phyloP scores from a whole-genome alignment of 2,113 vertebrate genomes.

The Theristicus caerulescens region DNA sequence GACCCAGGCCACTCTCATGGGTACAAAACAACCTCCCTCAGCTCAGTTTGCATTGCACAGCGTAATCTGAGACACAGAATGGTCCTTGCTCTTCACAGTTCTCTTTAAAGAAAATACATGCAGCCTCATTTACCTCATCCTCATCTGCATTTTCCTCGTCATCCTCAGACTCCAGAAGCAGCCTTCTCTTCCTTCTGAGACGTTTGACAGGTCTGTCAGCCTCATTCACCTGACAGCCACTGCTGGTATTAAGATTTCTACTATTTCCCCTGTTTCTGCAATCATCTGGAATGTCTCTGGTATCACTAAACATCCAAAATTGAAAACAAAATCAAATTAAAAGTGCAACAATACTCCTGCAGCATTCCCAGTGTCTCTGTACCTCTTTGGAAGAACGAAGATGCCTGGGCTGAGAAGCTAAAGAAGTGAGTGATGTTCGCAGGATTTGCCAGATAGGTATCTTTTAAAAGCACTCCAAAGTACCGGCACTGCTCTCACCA shows the following conservation, averaged over 20 bases:
- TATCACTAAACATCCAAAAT: conserved; percentile 19
- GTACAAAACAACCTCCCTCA: background rate
- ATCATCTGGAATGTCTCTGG: conserved; percentile 73
- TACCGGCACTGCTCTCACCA: background rate
- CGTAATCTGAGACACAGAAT: background rate
- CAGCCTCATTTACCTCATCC: conserved; percentile 76
- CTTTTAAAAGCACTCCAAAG: background rate
- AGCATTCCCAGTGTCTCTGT: background rate
- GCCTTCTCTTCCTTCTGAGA: conserved; percentile 86
- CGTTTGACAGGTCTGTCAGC: conserved; percentile 81
- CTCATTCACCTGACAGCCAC: conserved; percentile 62
- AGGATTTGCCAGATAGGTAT: background rate
- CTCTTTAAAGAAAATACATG: background rate
- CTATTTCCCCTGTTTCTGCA: conserved; percentile 58
- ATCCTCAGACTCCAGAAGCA: conserved; percentile 88
- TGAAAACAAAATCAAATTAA: background rate
- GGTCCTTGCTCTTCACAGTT: background rate
- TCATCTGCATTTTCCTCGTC: conserved; percentile 87
- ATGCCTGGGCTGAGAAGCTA: background rate
- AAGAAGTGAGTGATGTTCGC: background rate
- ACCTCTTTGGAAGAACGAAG: background rate
- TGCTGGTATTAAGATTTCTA: conserved; percentile 19
- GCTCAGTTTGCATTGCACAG: background rate
- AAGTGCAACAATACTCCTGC: background rate
- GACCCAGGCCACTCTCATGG: background rate